Base-by-base conservation (phyloP, 2,888 invertebrate genomes). In the Anagyrus pseudococci region DNA sequence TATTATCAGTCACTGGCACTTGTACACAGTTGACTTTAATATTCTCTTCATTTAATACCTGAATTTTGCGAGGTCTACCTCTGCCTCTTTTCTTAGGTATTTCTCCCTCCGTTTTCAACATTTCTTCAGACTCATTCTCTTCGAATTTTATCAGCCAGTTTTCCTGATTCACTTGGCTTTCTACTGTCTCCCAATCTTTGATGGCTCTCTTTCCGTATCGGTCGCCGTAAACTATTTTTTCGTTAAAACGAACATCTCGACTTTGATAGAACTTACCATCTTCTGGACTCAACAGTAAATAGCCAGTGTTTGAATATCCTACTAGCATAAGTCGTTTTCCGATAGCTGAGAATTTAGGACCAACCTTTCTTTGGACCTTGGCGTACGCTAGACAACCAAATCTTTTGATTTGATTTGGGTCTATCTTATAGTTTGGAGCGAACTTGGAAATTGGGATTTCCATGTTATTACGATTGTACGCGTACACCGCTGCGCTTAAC, bases 201-300 rank as follows among this genome's bases (percentile, higher is more conserved):
- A 50, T 50, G 19, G n/a, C 29, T 10, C 43, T 23, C 41, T 43
- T 58, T 4, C 26, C 41, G 20, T 48, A 69, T 7, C 58, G 57
- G 29, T 71, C 66, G 40, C 67, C 68, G 54, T 69, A 72, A 20
- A 67, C 66, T 20, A 70, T 20, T 65, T 68, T 71, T 58, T 71
- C 68, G 43, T 67, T 62, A 44, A 70, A 71, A 43, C 25, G n/a
- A 2, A 56, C 47, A 23, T 49, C 48, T 20, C 48, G 37, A 13
- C 57, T 57, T 44, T 47, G 23, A 46, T 64, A 66, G 17, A 65
- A 64, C 65, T 69, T 68, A 4, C 64, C 61, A 1, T 59, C 54
- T 23, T 62, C 64, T 23, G 70, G 70, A 19, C 67, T 50, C 37
- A 68, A 63, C 4, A 70, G 52, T 2, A 68, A 29, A 55, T 68